Evolutionary conservation across 2,797 vertebrate species (phyloP), one percentile per base, ranked within the genome.

Genomic region (Mallotus villosus): DNA sequence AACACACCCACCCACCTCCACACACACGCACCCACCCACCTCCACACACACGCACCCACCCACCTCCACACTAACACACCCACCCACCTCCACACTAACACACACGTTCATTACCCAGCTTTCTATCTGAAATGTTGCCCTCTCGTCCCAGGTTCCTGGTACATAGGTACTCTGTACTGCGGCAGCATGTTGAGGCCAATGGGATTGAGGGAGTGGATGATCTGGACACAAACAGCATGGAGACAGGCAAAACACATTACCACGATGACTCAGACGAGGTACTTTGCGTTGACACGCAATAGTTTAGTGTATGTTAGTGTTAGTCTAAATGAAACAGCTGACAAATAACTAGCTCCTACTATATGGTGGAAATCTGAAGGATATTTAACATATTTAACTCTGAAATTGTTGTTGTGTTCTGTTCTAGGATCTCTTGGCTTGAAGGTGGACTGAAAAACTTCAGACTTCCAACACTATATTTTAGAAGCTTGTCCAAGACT

Each of bases 261-360:
- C 95, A 95, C 0, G 95, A 97, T n/a, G 96, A 98, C 82, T 97
- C 96, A 0, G 96, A 98, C 74, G 96, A 98, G 95, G 97, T 96
- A 87, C 1, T 9, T 17, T 25, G 29, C 5, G 19, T 5, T 5
- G 25, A 63, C 17, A 63, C 27, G 7, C 25, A 63, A 19, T 37
- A 11, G 34, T 37, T 37, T 37, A 37, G 34, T 37, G 34, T 37
- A 46, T 46, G 41, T 46, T 46, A 2, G 41, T 46, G 41, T 46
- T 46, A 46, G 9, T 46, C 12, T 2, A 46, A 46, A 46, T 46
- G 2, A 11, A 12, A 12, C 41, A 46, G 41, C 41, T 46, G 9
- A 3, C 11, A 46, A 46, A 46, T 46, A 46, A 12, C 41, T 14
- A 46, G 41, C 2, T 46, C 14, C 2, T 14, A 37, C 41, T 3